A percentile compares a stretch with the other conserved stretches of the same genome.
phyloP scores from a whole-genome alignment of 2,888 invertebrate species.

The Isoperla grammatica region DNA sequence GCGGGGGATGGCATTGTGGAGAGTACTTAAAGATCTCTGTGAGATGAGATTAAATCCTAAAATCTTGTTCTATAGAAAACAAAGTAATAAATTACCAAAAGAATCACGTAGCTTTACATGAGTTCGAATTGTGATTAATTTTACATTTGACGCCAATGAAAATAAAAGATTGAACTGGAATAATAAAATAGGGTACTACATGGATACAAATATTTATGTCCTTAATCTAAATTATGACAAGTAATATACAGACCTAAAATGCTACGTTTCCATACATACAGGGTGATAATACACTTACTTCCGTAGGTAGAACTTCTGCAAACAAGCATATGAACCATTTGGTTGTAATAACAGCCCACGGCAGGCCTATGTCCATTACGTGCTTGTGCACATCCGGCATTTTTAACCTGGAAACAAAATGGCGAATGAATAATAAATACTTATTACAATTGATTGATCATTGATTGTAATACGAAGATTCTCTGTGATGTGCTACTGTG shows the following conservation, averaged over 20 bases:
- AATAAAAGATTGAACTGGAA: too few species aligned
- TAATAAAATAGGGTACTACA: too few species aligned
- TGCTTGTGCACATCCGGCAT: slow-evolving; percentile 77
- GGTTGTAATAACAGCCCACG: slow-evolving; percentile 86
- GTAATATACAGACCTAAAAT: too few species aligned
- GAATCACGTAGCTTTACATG: not conserved
- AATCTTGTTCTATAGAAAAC: not conserved
- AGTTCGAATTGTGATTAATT: too few species aligned
- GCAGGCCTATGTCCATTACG: slow-evolving; percentile 72
- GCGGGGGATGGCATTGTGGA: not conserved
- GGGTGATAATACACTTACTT: slow-evolving; percentile 52
- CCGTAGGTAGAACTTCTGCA: slow-evolving; percentile 88
- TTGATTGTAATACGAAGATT: not conserved
- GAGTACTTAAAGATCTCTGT: not conserved
- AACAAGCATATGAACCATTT: slow-evolving; percentile 96
- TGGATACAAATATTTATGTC: too few species aligned
- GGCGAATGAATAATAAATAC: too few species aligned
- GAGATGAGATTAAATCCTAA: not conserved
- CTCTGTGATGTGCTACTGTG: not conserved
- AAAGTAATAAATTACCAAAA: not conserved
- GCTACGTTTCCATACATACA: too few species aligned
- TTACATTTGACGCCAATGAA: too few species aligned
- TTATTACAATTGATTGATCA: too few species aligned
- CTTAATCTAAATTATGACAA: too few species aligned
- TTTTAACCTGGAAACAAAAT: slow-evolving; percentile 53